Conservation (phyloP, 2,797 vertebrate species). For the Lophius americanus region DNA sequence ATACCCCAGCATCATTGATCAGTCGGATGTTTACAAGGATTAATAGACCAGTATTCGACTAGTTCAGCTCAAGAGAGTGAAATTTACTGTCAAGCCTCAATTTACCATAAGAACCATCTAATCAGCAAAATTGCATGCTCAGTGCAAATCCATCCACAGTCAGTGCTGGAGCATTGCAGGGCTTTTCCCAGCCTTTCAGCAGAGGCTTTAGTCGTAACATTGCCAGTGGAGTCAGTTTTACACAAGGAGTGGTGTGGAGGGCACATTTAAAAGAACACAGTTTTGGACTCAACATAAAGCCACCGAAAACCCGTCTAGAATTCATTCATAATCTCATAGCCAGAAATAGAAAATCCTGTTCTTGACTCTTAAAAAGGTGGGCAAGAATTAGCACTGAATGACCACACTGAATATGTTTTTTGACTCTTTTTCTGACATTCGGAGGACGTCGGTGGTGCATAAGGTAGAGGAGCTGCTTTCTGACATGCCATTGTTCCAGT, state of each 20-base stretch:
- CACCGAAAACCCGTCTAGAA: conserved; percentile 51
- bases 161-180: conserved; percentile 56
- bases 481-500: conserved; percentile 45
- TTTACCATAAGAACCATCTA: conserved; percentile 41
- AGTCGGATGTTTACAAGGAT: conserved; percentile 30
- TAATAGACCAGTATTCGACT: conserved; percentile 3
- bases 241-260: conserved; percentile 59
- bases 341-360: conserved; percentile 45
- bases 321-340: conserved; percentile 58
- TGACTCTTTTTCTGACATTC: conserved; percentile 59
- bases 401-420: conserved; percentile 51
- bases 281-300: conserved; percentile 64
- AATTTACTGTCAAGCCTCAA: conserved; percentile 38
- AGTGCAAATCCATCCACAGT: conserved; percentile 56
- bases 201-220: conserved; percentile 72
- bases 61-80: conserved; percentile 15
- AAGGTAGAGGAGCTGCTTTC: conserved; percentile 26
- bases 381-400: conserved; percentile 61
- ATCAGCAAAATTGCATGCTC: conserved; percentile 56
- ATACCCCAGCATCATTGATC: conserved; percentile 21
- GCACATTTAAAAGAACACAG: conserved; percentile 68
- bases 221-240: conserved; percentile 67
- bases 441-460: conserved; percentile 25
- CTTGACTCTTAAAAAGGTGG: conserved; percentile 48
- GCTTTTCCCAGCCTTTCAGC: conserved; percentile 66